Evolutionary conservation across 2,888 invertebrate species (phyloP).

Genomic region (Eupithecia exiguata): DNA sequence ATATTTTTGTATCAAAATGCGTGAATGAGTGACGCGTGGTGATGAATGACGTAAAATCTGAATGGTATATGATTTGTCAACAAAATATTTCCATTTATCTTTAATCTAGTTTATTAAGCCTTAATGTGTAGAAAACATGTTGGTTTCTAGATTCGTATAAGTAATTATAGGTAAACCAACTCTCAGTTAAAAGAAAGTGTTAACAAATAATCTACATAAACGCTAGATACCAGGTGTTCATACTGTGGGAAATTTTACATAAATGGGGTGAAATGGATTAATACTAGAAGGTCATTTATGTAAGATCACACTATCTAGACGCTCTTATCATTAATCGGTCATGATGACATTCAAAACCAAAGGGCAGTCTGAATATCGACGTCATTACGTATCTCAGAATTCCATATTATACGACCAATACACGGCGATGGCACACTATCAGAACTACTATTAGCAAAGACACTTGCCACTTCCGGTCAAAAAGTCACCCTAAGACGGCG

Average conservation of each 20-base stretch:
- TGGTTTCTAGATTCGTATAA: neutral
- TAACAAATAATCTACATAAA: too few species aligned
- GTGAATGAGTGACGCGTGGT: constrained; percentile 23
- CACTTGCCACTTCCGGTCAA: constrained; percentile 65
- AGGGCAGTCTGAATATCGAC: constrained; percentile 5
- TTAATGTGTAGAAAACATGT: neutral
- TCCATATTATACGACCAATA: constrained; percentile 10
- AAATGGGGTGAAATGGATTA: constrained; percentile 1
- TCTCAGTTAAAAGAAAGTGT: too few species aligned
- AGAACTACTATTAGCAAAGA: constrained; percentile 41
- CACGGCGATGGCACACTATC: constrained; percentile 27
- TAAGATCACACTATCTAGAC: constrained; percentile 8
- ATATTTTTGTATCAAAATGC: constrained; percentile 25
- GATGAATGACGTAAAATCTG: constrained; percentile 26
- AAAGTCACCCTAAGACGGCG: constrained; percentile 65
- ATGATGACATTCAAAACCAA: constrained; percentile 1
- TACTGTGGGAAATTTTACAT: neutral
- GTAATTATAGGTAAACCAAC: too few species aligned
- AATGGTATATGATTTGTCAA: neutral
- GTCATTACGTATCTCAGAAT: neutral
- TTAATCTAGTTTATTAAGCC: neutral
- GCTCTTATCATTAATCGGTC: constrained; percentile 3
- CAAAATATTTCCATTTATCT: neutral
- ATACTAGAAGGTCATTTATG: constrained; percentile 9
- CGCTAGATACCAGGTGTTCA: neutral